A percentile compares a stretch with the other conserved stretches of the same genome.
Evolutionary conservation across 2,888 invertebrate genomes (phyloP).

Genomic region (Melieria picta): DNA sequence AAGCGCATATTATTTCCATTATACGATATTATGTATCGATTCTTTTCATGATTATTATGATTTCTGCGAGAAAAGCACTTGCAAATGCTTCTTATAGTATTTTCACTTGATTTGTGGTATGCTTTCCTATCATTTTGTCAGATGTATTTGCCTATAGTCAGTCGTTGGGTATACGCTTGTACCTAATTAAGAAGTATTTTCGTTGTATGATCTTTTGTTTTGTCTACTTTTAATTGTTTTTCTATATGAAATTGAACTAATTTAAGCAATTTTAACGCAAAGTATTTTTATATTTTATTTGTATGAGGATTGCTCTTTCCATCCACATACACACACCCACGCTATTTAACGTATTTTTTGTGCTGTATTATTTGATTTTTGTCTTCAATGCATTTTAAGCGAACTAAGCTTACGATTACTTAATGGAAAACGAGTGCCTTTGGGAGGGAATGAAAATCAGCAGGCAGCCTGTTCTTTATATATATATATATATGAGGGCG

Average conservation of each 20-base stretch:
- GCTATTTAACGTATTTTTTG: conserved; percentile 4
- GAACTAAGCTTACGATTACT: conserved; percentile 10
- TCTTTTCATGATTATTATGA: neutral
- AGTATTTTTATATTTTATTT: conserved; percentile 25
- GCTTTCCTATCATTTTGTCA: neutral
- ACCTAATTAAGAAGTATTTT: neutral
- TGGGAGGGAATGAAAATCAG: neutral
- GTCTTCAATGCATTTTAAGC: neutral
- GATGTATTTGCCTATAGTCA: neutral
- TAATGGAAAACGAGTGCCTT: conserved; percentile 24
- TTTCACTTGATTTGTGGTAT: neutral
- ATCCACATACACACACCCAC: neutral
- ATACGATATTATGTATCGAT: neutral
- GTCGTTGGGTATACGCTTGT: too few species aligned
- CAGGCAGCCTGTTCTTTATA: too few species aligned
- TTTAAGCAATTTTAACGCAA: conserved; percentile 10
- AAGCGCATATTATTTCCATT: conserved; percentile 4
- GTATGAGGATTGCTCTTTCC: conserved; percentile 2
- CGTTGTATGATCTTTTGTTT: conserved; percentile 8
- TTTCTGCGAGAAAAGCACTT: too few species aligned
- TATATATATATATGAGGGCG: too few species aligned
- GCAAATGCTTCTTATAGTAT: too few species aligned
- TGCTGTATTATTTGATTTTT: conserved; percentile 12
- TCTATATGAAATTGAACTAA: neutral
- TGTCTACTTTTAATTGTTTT: too few species aligned